Conservation (phyloP, 2,113 vertebrate genomes). For the human region GRCh38 chr17:73379501-73380000, state of each 20-base stretch:
- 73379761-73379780: background rate
- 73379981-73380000: background rate
- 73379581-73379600: background rate
- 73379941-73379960: background rate
- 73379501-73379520: constrained; percentile 96
- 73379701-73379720: rapidly evolving
- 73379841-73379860: background rate
- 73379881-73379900: background rate
- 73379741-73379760: rapidly evolving
- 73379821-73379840: rapidly evolving
- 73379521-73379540: constrained; percentile 97
- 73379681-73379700: background rate
- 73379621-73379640: background rate
- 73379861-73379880: background rate
- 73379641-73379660: rapidly evolving
- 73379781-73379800: background rate
- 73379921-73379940: rapidly evolving
- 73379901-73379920: too few relatives aligned
- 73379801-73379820: rapidly evolving
- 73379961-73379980: background rate
- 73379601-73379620: rapidly evolving
- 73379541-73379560: constrained; percentile 89
- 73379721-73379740: background rate
- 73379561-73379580: background rate
- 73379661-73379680: background rate